These are phyloP conservation scores for Drosophila helvetica DNA, from an alignment of 2,888 invertebrate species.

Conservation along the genomic window DNA sequence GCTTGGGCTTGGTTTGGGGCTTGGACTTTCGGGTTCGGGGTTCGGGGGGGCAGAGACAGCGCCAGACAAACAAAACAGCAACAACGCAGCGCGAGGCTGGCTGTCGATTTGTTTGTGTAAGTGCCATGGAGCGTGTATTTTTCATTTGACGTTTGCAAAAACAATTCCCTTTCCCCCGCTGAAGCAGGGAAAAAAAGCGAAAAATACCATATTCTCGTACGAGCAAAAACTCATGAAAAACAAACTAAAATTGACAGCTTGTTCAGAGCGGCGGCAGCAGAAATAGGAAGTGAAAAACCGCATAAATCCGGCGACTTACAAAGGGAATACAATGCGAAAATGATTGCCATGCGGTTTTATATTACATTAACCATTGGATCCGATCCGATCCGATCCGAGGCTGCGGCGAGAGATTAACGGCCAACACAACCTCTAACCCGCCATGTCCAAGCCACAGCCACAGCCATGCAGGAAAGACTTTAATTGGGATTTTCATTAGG, in stretches of 20 bases:
- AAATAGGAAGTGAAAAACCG: slow-evolving; percentile 62
- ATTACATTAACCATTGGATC: slow-evolving; percentile 65
- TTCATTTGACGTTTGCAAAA: slow-evolving; percentile 67
- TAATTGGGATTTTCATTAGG: slow-evolving; percentile 65
- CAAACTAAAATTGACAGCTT: slow-evolving; percentile 75
- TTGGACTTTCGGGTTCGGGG: not conserved
- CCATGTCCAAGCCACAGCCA: slow-evolving; percentile 24
- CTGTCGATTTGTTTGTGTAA: slow-evolving; percentile 72
- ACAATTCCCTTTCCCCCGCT: not conserved
- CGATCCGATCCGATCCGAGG: slow-evolving; percentile 27
- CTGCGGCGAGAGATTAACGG: slow-evolving; percentile 38
- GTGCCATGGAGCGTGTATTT: slow-evolving; percentile 72
- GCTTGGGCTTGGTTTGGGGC: not conserved
- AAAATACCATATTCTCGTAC: not conserved
- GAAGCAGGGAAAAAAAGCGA: slow-evolving; percentile 4
- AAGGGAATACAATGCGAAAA: slow-evolving; percentile 43
- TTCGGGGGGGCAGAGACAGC: slow-evolving; percentile 41
- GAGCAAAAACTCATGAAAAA: slow-evolving; percentile 45
- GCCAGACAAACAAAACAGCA: slow-evolving; percentile 35
- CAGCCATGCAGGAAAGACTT: slow-evolving; percentile 53
- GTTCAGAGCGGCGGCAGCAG: slow-evolving; percentile 25
- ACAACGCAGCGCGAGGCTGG: slow-evolving; percentile 16
- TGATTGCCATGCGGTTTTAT: slow-evolving; percentile 61
- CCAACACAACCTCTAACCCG: slow-evolving; percentile 56
- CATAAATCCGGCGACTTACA: slow-evolving; percentile 62